phyloP scores from a whole-genome alignment of 2,113 vertebrate genomes.

The Sphyrna mokarran region DNA sequence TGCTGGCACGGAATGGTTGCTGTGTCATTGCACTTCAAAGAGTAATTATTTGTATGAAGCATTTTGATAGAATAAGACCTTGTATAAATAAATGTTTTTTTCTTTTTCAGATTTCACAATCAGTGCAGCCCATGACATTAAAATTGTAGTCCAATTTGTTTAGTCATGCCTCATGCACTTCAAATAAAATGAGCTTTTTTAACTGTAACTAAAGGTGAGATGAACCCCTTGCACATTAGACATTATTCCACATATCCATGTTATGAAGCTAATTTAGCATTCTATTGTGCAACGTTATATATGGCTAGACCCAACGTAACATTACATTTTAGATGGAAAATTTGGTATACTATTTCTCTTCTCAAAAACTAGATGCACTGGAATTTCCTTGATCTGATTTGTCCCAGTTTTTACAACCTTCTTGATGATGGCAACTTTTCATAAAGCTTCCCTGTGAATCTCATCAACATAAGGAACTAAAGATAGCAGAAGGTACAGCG shows the following conservation, averaged over 20 bases:
- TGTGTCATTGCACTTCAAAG: constrained; percentile 1
- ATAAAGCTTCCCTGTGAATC: neutral
- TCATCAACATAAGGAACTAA: neutral
- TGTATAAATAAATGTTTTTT: too few species aligned
- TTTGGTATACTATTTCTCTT: neutral
- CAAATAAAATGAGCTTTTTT: neutral
- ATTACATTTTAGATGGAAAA: neutral
- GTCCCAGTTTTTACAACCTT: neutral
- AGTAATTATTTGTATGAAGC: constrained; percentile 28
- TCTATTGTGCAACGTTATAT: neutral
- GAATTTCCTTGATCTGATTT: neutral
- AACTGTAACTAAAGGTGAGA: neutral
- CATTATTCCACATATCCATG: neutral
- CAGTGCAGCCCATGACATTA: neutral
- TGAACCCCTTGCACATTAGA: neutral
- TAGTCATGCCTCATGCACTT: neutral
- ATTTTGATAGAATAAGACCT: neutral
- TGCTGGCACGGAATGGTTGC: neutral
- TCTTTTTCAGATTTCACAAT: neutral
- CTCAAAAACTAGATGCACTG: neutral
- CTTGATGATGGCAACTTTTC: neutral
- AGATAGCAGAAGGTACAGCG: neutral
- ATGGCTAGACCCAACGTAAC: neutral
- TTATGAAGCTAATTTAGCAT: neutral
- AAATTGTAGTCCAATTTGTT: neutral